Conservation (phyloP, 1,140 invertebrate species). For the silkworm (Bombyx mori) region DNA sequence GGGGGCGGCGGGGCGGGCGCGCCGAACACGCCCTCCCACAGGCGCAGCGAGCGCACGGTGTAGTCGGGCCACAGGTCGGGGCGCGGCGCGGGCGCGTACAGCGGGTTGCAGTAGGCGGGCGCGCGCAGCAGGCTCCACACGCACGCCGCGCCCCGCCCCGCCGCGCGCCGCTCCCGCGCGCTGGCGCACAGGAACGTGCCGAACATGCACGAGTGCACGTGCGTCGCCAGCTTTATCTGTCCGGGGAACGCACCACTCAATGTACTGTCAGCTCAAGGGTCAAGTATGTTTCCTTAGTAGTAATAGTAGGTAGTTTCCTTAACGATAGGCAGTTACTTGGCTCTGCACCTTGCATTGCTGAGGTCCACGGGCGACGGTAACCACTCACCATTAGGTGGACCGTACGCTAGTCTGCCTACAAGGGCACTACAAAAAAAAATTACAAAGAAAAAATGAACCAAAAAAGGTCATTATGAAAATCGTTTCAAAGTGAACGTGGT, state of each 20-base stretch:
- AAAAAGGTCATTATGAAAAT: no score
- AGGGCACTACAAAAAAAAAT: no score
- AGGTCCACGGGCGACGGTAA: no score
- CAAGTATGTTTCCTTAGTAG: no score
- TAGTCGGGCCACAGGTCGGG: constrained; percentile 84
- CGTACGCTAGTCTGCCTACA: no score
- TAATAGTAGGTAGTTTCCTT: no score
- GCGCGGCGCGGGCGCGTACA: constrained; percentile 77
- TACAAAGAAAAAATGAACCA: no score
- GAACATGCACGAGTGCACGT: constrained; percentile 96
- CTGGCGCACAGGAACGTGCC: constrained; percentile 97
- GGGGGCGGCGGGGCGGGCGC: constrained; percentile 45
- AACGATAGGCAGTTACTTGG: no score
- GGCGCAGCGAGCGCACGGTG: constrained; percentile 83
- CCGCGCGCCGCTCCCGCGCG: constrained; percentile 80
- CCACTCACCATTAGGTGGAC: no score
- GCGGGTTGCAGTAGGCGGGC: constrained; percentile 87
- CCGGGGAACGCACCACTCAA: background rate
- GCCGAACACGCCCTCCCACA: constrained; percentile 91
- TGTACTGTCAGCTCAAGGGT: background rate
- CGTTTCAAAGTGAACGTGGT: no score
- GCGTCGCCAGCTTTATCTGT: constrained; percentile 94
- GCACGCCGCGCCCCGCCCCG: constrained; percentile 83
- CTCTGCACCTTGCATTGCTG: no score
- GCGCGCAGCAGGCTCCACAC: constrained; percentile 90